Evolutionary conservation across 2,888 invertebrate species (phyloP).

Genomic region (Temnothorax ravouxi): DNA sequence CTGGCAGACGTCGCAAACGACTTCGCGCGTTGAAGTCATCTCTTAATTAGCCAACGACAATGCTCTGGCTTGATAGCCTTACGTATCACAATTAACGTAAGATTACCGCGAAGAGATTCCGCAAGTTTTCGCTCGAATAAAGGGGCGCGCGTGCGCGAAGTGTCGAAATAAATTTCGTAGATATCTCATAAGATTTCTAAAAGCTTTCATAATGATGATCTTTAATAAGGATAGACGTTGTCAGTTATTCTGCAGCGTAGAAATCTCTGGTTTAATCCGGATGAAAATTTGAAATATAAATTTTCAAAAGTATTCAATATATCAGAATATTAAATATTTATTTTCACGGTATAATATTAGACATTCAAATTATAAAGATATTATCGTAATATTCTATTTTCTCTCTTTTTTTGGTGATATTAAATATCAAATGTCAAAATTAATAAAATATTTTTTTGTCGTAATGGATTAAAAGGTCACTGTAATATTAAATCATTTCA

Average conservation of each 20-base stretch:
- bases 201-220: neutral
- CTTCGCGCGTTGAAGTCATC: constrained; percentile 79
- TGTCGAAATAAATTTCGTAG: constrained; percentile 44
- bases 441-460: neutral
- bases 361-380: neutral
- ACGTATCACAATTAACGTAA: constrained; percentile 83
- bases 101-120: constrained; percentile 78
- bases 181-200: constrained; percentile 18
- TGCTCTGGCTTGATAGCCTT: constrained; percentile 81
- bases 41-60: constrained; percentile 84
- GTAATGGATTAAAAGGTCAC: neutral
- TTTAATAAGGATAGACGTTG: constrained; percentile 35
- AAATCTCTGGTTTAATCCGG: neutral
- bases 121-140: constrained; percentile 40
- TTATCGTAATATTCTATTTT: neutral
- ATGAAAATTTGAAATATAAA: neutral
- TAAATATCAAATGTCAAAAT: constrained; percentile 2
- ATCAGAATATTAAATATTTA: constrained; percentile 1
- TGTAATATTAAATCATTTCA: neutral
- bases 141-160: constrained; percentile 13
- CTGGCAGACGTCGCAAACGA: constrained; percentile 61
- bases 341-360: neutral
- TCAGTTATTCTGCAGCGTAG: neutral
- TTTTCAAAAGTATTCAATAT: neutral
- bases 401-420: neutral